Evolutionary conservation across 2,888 invertebrate genomes (phyloP), one percentile per base, ranked within the genome.

Genomic region (Acrobasis consociella): DNA sequence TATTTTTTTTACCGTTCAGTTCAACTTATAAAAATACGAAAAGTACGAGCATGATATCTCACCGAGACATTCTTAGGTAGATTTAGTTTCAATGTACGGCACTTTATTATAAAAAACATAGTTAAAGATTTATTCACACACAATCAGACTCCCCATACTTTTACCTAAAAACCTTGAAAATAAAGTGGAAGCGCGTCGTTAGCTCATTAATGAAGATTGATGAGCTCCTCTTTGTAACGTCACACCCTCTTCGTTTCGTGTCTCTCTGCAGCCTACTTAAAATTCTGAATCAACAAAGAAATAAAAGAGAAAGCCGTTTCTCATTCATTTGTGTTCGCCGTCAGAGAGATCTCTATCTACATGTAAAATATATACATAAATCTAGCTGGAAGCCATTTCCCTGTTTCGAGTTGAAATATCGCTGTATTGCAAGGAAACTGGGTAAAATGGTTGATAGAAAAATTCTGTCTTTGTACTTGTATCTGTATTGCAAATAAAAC

Each of bases 201-300:
- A 69, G 65, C 72, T 69, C 72, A 69, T 73, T 76, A 82, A 82
- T 78, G 80, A 82, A 80, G 80, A 82, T 80, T 78, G 80, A 82
- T 82, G 75, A 72, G 62, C 64, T 59, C 49, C 63, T 64, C 70
- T 69, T 70, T 69, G 68, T 72, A 69, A 74, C 71, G 72, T 70
- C 75, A 70, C 71, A 72, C 70, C 71, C 71, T 72, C 75, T 70
- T 69, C 65, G 69, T 68, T 69, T 66, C 65, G 62, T 65, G 67
- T 72, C 73, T 69, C 69, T 68, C 42, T 56, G 42, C 56, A 42
- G 56, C 69, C 71, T 70, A 65, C 73, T 76, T 74, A 69, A 71
- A 74, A 78, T 75, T 75, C 72, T 67, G 65, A 71, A 67, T 68
- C 61, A 67, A 72, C 70, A 64, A 68, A 68, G 65, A 70, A 72